Percentiles rank a stretch among this genome's conserved stretches.
phyloP scores from a whole-genome alignment of 2,113 vertebrate genomes.

The Poicephalus gulielmi region DNA sequence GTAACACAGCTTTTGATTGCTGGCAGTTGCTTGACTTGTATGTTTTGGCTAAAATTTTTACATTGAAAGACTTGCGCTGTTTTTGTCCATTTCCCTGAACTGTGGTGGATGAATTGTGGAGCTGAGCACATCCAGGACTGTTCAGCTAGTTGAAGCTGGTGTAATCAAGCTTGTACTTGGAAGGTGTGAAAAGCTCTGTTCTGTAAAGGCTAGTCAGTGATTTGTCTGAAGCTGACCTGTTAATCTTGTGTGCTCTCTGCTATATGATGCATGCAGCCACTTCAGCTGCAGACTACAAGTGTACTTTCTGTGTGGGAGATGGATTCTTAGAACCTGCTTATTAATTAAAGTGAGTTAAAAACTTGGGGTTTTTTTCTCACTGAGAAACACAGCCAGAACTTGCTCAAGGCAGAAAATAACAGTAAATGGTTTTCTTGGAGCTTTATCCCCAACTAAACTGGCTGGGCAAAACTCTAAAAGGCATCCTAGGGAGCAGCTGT shows the following conservation, averaged over 20 bases:
- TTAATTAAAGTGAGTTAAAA: neutral
- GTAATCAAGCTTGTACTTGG: neutral
- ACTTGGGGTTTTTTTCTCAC: neutral
- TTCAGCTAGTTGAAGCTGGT: neutral
- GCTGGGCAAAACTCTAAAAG: neutral
- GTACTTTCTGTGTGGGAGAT: neutral
- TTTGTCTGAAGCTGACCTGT: slow-evolving; percentile 22
- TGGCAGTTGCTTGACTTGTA: neutral
- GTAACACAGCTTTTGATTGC: neutral
- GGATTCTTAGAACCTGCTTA: neutral
- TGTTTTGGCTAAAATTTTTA: neutral
- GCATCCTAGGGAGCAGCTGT: neutral
- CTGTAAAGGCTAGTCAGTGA: neutral
- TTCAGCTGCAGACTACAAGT: neutral
- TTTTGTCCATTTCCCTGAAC: neutral
- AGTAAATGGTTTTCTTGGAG: neutral
- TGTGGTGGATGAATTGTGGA: neutral
- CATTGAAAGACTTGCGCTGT: neutral
- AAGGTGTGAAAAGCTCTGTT: slow-evolving; percentile 8
- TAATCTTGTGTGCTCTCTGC: neutral
- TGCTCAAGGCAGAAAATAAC: neutral
- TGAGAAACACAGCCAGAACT: neutral
- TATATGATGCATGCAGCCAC: neutral
- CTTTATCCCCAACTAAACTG: neutral
- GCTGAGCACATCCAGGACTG: neutral